Percentiles rank a stretch among this genome's conserved stretches.
These are phyloP conservation scores for Vollenhovia emeryi DNA, from an alignment of 1,140 invertebrate species.

Conservation along the genomic window DNA sequence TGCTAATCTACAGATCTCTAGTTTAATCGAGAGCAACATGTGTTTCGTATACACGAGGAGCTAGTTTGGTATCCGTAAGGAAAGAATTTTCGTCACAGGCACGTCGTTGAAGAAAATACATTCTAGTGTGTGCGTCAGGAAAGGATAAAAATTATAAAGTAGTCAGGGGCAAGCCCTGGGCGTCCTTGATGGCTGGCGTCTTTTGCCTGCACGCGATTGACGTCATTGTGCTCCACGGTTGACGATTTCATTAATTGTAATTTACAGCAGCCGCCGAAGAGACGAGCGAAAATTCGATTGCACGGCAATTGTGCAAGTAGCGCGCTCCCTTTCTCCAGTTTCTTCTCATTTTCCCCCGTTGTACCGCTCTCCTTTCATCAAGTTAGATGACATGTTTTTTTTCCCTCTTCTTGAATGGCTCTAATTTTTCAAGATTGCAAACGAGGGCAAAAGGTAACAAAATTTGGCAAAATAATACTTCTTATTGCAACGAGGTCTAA, in stretches of 20 bases:
- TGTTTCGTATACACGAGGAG: neutral
- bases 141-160: constrained; percentile 50
- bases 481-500: neutral
- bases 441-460: neutral
- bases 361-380: neutral
- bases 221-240: constrained; percentile 66
- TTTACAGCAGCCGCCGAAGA: constrained; percentile 57
- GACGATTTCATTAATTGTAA: constrained; percentile 76
- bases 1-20: neutral
- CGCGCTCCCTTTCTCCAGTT: constrained; percentile 5
- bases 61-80: constrained; percentile 1
- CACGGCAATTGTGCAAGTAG: constrained; percentile 41
- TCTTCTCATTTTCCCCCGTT: neutral
- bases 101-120: neutral
- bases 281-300: constrained; percentile 66
- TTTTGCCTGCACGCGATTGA: constrained; percentile 73
- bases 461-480: neutral
- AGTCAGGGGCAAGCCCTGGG: constrained; percentile 53
- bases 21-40: constrained; percentile 8
- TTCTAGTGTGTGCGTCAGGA: neutral
- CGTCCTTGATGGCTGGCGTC: constrained; percentile 73
- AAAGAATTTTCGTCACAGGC: neutral
- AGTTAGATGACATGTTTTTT: neutral
- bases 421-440: neutral
- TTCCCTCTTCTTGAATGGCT: neutral